phyloP scores from a whole-genome alignment of 2,888 invertebrate species.

The Pyrrhosoma nymphula region DNA sequence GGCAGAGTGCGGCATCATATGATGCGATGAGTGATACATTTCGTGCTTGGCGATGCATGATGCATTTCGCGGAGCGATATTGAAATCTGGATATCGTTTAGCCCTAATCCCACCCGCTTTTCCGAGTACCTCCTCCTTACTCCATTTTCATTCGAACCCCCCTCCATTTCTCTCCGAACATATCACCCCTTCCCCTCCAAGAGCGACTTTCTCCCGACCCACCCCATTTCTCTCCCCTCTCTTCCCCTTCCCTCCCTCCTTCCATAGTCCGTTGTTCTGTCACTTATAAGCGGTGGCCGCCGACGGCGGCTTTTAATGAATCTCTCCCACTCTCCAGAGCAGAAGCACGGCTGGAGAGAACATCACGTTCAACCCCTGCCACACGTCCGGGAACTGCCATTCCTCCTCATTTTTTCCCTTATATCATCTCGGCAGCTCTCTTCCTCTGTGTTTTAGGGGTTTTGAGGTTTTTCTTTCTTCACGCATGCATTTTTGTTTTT shows the following conservation, averaged over 20 bases:
- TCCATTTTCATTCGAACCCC: too few species aligned
- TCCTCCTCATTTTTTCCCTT: background rate
- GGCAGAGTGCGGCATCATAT: too few species aligned
- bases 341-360: background rate
- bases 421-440: background rate
- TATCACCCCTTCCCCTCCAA: too few species aligned
- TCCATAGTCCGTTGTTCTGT: conserved; percentile 3
- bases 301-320: background rate
- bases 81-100: too few species aligned
- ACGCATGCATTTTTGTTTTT: background rate
- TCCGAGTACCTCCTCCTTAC: too few species aligned
- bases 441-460: background rate
- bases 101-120: too few species aligned
- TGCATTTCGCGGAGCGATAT: too few species aligned
- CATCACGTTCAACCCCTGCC: conserved; percentile 10
- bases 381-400: background rate
- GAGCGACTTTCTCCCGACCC: too few species aligned
- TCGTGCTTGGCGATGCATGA: too few species aligned
- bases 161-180: too few species aligned
- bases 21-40: too few species aligned
- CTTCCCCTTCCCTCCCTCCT: background rate
- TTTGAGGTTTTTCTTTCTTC: background rate
- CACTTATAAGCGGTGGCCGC: conserved; percentile 18
- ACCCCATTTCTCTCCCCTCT: too few species aligned
- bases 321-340: background rate